A percentile compares a stretch with the other conserved stretches of the same genome.
Conservation (phyloP, 2,113 vertebrate species). For the Nestor notabilis region DNA sequence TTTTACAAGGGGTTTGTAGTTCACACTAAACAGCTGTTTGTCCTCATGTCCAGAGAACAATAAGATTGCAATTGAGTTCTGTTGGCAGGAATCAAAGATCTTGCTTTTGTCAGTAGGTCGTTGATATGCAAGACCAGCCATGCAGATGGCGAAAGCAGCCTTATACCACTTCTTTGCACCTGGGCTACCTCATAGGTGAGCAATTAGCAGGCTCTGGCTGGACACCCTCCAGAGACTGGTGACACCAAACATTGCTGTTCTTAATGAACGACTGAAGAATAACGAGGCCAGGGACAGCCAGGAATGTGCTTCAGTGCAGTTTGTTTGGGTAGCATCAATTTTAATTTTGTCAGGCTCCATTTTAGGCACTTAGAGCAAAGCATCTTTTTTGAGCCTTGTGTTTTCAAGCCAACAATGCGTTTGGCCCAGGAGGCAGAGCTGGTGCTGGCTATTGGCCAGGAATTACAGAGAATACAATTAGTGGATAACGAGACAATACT, state of each 20-base stretch:
- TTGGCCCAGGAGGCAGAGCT: background rate
- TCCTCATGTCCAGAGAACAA: slow-evolving; percentile 1
- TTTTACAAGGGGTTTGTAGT: background rate
- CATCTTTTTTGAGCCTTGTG: background rate
- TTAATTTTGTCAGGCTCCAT: background rate
- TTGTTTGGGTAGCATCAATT: background rate
- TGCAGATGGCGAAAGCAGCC: background rate
- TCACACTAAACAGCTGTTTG: slow-evolving; percentile 27
- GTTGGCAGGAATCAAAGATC: slow-evolving; percentile 2
- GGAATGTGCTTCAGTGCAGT: background rate
- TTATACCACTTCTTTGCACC: background rate
- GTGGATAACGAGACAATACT: background rate
- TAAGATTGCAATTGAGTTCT: slow-evolving; percentile 34
- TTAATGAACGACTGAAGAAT: background rate
- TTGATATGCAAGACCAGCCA: slow-evolving; percentile 20
- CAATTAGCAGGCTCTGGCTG: background rate
- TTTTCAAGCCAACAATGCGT: background rate
- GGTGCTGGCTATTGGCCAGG: background rate
- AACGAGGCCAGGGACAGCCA: background rate
- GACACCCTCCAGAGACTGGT: background rate
- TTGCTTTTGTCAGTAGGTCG: slow-evolving; percentile 7
- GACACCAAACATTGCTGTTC: background rate
- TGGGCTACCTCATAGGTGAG: background rate
- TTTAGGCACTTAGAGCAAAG: background rate
- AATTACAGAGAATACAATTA: background rate